These are phyloP conservation scores for Euphydryas editha DNA, from an alignment of 2,888 invertebrate species.

Conservation along the genomic window DNA sequence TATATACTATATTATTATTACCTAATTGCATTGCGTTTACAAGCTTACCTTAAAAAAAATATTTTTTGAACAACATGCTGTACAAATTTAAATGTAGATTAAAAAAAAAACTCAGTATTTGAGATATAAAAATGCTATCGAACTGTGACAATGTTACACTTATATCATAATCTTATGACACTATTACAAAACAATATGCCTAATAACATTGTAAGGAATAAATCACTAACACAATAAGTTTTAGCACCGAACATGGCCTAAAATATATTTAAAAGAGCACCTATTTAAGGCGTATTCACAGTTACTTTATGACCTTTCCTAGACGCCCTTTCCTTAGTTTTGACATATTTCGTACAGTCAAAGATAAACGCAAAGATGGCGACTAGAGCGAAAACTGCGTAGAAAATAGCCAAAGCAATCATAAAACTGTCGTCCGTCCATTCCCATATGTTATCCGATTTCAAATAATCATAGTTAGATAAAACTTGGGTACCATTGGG, in stretches of 20 bases:
- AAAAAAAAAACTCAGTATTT: background rate
- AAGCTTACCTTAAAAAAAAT: background rate
- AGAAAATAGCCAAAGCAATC: conserved; percentile 85
- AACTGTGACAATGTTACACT: conserved; percentile 25
- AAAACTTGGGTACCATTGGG: conserved; percentile 90
- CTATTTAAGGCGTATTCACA: conserved; percentile 83
- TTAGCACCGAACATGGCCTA: conserved; percentile 36
- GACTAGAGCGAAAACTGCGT: conserved; percentile 83
- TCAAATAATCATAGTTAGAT: conserved; percentile 71
- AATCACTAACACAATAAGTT: conserved; percentile 32
- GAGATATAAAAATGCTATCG: conserved; percentile 15
- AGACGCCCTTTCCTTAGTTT: conserved; percentile 77
- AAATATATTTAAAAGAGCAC: conserved; percentile 22
- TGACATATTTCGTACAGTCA: conserved; percentile 81
- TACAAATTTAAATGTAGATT: background rate
- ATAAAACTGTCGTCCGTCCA: conserved; percentile 82
- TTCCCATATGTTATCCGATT: conserved; percentile 75
- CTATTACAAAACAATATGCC: conserved; percentile 10
- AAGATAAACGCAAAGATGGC: conserved; percentile 85
- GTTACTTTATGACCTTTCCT: conserved; percentile 81
- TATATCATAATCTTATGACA: conserved; percentile 9
- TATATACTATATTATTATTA: conserved; percentile 1
- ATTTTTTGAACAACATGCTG: conserved; percentile 5
- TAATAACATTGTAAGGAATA: conserved; percentile 7
- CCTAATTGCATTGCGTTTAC: background rate